Evolutionary conservation across 1,140 invertebrate species (phyloP).

Genomic region (Polypedilum pembai): DNA sequence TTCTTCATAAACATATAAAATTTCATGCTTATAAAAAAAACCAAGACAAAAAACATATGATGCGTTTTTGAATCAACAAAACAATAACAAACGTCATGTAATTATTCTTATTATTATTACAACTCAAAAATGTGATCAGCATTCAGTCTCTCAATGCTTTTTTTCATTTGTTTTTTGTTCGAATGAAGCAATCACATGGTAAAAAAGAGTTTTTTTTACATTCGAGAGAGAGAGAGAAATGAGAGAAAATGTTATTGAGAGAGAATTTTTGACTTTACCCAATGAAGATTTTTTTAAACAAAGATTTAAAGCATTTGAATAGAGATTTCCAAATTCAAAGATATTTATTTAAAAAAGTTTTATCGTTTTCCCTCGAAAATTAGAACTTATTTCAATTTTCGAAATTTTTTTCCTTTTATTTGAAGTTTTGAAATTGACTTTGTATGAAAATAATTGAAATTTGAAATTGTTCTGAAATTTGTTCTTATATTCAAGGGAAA

Average conservation of each 20-base stretch:
- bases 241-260: background rate
- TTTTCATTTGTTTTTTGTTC: background rate
- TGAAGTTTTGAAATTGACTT: too few relatives aligned
- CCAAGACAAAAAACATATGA: background rate
- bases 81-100: slow-evolving; percentile 28
- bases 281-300: background rate
- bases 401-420: too few relatives aligned
- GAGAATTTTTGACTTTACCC: background rate
- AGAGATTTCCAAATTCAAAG: background rate
- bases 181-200: slow-evolving; percentile 6
- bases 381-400: background rate
- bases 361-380: background rate
- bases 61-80: slow-evolving; percentile 11
- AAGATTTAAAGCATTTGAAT: background rate
- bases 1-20: background rate
- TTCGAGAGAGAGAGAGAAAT: background rate
- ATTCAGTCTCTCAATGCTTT: slow-evolving; percentile 24
- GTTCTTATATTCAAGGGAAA: too few relatives aligned
- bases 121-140: background rate
- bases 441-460: too few relatives aligned
- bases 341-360: background rate
- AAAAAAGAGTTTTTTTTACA: slow-evolving; percentile 15
- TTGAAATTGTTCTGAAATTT: too few relatives aligned
- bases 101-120: slow-evolving; percentile 23
- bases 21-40: background rate